Evolutionary conservation across 2,888 invertebrate species (phyloP).

Genomic region (Gerris lacustris): DNA sequence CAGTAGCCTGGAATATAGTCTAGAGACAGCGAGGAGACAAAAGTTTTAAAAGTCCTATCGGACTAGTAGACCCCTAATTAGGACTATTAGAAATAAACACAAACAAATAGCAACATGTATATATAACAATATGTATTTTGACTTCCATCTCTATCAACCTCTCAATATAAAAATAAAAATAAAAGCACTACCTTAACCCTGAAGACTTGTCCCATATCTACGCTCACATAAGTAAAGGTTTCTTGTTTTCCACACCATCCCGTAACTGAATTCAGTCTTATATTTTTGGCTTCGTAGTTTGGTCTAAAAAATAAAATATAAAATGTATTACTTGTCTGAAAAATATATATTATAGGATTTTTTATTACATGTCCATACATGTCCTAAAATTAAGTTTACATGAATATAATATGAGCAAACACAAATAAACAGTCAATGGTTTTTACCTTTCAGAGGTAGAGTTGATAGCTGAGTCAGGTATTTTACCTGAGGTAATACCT

Average conservation of each 20-base stretch:
- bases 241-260: constrained; percentile 97
- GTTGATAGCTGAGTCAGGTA: constrained; percentile 89
- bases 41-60: no score
- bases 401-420: no score
- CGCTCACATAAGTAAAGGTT: constrained; percentile 89
- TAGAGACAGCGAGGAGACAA: no score
- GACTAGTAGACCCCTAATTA: no score
- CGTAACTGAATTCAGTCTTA: constrained; percentile 80
- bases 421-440: no score
- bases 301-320: constrained; percentile 39
- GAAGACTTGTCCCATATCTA: constrained; percentile 85
- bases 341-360: background rate
- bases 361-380: background rate
- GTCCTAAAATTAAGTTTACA: no score
- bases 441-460: constrained; percentile 70
- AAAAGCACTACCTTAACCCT: constrained; percentile 52
- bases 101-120: no score
- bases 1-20: no score
- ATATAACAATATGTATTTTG: no score
- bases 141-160: no score
- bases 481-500: constrained; percentile 78
- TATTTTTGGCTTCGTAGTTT: constrained; percentile 80
- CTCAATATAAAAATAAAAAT: no score
- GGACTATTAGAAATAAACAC: no score
- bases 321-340: background rate